Conservation (phyloP, 2,888 invertebrate genomes). For the Saturnia pavonia region DNA sequence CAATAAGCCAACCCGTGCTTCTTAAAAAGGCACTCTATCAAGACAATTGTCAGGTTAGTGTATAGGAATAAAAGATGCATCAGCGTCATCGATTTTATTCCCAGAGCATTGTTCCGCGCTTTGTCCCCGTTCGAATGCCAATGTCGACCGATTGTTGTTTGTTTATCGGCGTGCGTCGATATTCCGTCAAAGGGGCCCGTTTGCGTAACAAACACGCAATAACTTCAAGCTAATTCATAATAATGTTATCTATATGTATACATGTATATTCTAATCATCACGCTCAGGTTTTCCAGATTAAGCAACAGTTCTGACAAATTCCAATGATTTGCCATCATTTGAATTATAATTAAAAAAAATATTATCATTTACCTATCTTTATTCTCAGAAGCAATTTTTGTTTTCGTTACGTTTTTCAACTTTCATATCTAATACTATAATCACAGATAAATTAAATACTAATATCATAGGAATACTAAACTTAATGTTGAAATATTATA, state of each 20-base stretch:
- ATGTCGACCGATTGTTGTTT: constrained; percentile 13
- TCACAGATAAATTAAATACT: too few relatives aligned
- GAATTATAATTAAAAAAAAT: too few relatives aligned
- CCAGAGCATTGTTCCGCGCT: neutral
- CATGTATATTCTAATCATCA: neutral
- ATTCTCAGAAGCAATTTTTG: too few relatives aligned
- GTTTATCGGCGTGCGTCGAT: constrained; percentile 12
- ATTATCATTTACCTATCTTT: too few relatives aligned
- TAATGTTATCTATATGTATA: neutral
- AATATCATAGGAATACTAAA: too few relatives aligned
- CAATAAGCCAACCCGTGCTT: neutral
- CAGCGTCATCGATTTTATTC: neutral
- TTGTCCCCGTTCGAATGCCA: constrained; percentile 17
- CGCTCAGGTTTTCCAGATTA: neutral
- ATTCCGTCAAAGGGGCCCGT: neutral
- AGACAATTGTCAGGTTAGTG: neutral
- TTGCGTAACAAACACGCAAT: constrained; percentile 4
- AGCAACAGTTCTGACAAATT: neutral
- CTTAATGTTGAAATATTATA: neutral
- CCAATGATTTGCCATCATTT: too few relatives aligned
- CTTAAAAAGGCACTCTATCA: neutral
- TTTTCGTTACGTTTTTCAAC: too few relatives aligned
- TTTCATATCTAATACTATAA: too few relatives aligned
- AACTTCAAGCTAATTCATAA: neutral
- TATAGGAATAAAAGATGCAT: neutral